Base-by-base conservation (phyloP, 2,888 invertebrate species). In the Gastrophysa polygoni region DNA sequence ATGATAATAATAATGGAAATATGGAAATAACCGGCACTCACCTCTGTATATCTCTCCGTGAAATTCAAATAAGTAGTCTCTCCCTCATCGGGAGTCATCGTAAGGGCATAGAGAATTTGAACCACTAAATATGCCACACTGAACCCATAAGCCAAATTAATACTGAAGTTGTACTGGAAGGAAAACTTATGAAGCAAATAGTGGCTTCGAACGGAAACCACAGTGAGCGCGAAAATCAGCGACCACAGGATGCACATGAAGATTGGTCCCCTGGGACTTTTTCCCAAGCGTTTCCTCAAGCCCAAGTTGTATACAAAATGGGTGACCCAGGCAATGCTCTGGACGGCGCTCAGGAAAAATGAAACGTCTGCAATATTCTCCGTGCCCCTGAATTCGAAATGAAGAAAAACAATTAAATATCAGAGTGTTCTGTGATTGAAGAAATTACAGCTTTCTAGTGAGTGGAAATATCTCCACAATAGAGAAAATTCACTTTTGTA, bases 311-410 rank as follows among this genome's bases (percentile, higher is more conserved):
- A 92, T 67, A 90, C 87, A 71, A 91, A 87, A 81, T 96, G 95
- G 16, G 93, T 85, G 56, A 91, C 82, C 96, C 96, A 96, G 49
- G 91, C 85, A 49, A 93, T 80, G 68, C 89, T 88, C 77, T 92
- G 87, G 2, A 90, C 85, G 46, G 89, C 88, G 20, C 88, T 87
- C 48, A 89, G 82, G 46, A 93, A 85, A 75, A 91, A 89, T 78
- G 92, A 91, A 57, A 90, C 85, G 1, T 55, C 29, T 10, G 34
- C 54, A 11, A 54, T 24, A 21, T 20, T 16, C 0, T 14, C 24
- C 2, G 10, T 10, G n/a, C 54, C 29, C 14, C 44, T 43, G 14
- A 5, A 5, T 24, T 24, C 24, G 7, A 24, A 5, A 24, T n/a
- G n/a, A n/a, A n/a, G n/a, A n/a, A n/a, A n/a, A n/a, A n/a, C n/a